Evolutionary conservation across 2,113 vertebrate genomes (phyloP).

Genomic region (Oncorhynchus tshawytscha): DNA sequence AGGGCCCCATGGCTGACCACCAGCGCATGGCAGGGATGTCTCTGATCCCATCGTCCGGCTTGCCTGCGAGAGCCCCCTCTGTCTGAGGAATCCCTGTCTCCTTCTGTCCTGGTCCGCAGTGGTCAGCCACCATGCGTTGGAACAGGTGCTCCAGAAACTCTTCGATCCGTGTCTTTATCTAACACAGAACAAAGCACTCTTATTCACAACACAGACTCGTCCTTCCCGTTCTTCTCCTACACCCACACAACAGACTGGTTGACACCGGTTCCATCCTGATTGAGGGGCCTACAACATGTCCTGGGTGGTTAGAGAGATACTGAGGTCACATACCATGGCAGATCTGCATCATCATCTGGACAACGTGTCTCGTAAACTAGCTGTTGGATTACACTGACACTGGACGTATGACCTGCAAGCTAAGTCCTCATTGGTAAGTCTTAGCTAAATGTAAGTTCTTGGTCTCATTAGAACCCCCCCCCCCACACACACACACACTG

Average conservation of each 20-base stretch:
- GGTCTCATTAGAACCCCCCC: no score
- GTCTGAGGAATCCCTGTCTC: not conserved
- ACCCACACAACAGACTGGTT: not conserved
- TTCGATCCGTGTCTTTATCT: constrained; percentile 84
- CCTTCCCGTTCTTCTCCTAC: not conserved
- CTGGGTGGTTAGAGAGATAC: constrained; percentile 17
- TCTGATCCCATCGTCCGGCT: constrained; percentile 43
- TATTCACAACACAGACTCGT: not conserved
- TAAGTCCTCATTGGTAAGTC: constrained; percentile 27
- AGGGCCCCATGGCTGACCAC: constrained; percentile 89
- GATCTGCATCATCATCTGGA: constrained; percentile 24
- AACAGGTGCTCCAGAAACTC: constrained; percentile 83
- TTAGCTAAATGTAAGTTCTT: no score
- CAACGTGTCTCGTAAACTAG: constrained; percentile 17
- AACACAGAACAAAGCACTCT: not conserved
- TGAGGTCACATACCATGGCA: constrained; percentile 22
- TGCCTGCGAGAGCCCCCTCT: constrained; percentile 24
- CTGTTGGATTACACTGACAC: constrained; percentile 10
- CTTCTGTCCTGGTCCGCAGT: constrained; percentile 15
- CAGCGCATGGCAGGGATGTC: constrained; percentile 73
- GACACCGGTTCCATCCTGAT: constrained; percentile 24
- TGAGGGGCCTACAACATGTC: no score
- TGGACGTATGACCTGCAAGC: constrained; percentile 27
- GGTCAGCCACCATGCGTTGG: constrained; percentile 61
- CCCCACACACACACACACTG: not conserved